Percentiles rank a stretch among this genome's conserved stretches.
These are phyloP conservation scores for Sturnus vulgaris DNA, from an alignment of 2,113 vertebrate species.

Conservation along the genomic window DNA sequence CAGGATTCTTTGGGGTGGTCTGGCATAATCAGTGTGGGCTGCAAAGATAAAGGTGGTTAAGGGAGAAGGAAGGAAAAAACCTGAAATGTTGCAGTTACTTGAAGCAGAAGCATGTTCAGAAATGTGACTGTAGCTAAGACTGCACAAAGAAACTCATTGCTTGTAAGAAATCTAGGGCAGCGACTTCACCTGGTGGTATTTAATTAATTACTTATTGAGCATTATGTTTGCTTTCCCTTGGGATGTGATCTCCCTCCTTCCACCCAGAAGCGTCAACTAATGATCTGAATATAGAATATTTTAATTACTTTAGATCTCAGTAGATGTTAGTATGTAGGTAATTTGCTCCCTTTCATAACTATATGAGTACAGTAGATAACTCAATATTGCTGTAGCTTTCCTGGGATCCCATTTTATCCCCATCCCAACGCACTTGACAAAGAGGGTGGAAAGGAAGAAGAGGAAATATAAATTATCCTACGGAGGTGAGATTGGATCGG, in stretches of 20 bases:
- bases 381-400: neutral
- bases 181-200: conserved; percentile 3
- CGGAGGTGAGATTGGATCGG: neutral
- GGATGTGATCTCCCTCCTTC: neutral
- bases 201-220: conserved; percentile 18
- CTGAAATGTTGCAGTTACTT: neutral
- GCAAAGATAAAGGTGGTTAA: neutral
- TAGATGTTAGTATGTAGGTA: neutral
- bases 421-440: neutral
- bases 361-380: rapidly evolving
- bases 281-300: neutral
- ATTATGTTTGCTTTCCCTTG: neutral
- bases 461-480: conserved; percentile 3
- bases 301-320: neutral
- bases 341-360: neutral
- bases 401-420: neutral
- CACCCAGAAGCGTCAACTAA: neutral
- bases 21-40: neutral
- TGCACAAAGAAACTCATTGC: neutral
- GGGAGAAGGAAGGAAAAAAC: neutral
- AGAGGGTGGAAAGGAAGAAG: neutral
- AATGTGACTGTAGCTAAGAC: neutral
- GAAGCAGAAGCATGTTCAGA: neutral
- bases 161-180: neutral
- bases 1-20: neutral